Base-by-base conservation (phyloP, 53 echinoderm and acorn worm species). In the Astropecten irregularis region DNA sequence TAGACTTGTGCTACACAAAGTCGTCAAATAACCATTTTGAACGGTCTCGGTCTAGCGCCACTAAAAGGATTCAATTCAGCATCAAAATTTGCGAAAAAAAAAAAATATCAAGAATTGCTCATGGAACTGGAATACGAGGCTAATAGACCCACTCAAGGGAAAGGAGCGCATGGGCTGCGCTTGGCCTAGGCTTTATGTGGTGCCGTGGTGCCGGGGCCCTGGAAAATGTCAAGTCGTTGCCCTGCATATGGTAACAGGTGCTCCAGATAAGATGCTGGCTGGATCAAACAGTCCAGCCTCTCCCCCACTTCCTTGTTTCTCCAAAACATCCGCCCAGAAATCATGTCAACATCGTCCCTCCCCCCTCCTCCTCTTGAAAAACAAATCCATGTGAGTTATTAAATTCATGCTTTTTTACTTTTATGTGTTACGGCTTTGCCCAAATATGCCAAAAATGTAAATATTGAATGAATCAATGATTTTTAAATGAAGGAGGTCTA, bases 191-290 rank as follows among this genome's bases (percentile, higher is more conserved):
- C 7, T 66, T 27, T 2, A 11, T 52, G n/a, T 15, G 58, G 57
- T 56, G 76, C 57, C 58, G 11, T 9, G 20, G 0, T 40, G 76
- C 37, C 57, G 38, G n/a, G 23, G 21, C 5, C 0, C 10, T 35
- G 3, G 34, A 36, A 54, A n/a, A 63, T 33, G 73, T 76, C 58
- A 76, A 76, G 76, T 26, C 58, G 37, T 40, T 55, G 18, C 18
- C 61, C 38, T 25, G n/a, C 3, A 7, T 27, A 60, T 38, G 27
- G 42, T 36, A 37, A 60, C 63, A 81, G 63, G 81, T 65, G 62
- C 62, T 76, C 57, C 57, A 57, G 27, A 55, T 33, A 26, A 56
- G 35, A 33, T 42, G 16, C n/a, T n/a, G n/a, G n/a, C n/a, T n/a
- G n/a, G n/a, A n/a, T n/a, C n/a, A n/a, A n/a, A n/a, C n/a, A n/a